Base-by-base conservation (phyloP, 2,113 vertebrate species). In the Dolichallabes microphthalmus region DNA sequence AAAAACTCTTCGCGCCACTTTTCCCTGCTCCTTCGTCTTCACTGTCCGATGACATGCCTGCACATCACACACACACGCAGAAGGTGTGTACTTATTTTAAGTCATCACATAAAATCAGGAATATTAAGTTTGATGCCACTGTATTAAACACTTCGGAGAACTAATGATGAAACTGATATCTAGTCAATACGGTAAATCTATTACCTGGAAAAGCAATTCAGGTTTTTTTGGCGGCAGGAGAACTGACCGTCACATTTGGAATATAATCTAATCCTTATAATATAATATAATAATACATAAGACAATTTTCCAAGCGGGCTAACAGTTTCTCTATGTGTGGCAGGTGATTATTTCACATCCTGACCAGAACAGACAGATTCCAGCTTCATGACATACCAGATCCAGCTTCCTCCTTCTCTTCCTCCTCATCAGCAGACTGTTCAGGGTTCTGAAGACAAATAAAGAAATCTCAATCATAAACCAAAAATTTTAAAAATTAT, bases 381-480 rank as follows among this genome's bases (percentile, higher is more conserved):
- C 27, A 25, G 13, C 22, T 19, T 63, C 30, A 19, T 19, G 77
- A 32, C 80, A 82, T 71, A 96, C 96, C 96, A 10, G 96, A 97
- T 22, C 96, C 96, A 0, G 93, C 95, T 2, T 92, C 94, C 66
- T 96, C 96, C 84, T 95, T 96, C 88, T 97, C 96, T 60, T 96
- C 96, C 63, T 97, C 96, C 90, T 97, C 97, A 83, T 97, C 96
- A 0, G 96, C 96, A 75, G 96, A 97, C 89, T 96, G 95, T 19
- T 96, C 96, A 10, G 97, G 96, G 83, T 98, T 97, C 97, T 98
- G 86, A 63, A 3, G 27, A 11, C 35, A n/a, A 89, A 0, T 82
- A 39, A 80, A 7, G 11, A 10, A 25, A 58, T 57, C 11, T 0
- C 50, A 45, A 45, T 39, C 4, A 39, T n/a, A n/a, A n/a, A n/a